phyloP scores from a whole-genome alignment of 2,888 invertebrate species.

The Choreutis nemorana region DNA sequence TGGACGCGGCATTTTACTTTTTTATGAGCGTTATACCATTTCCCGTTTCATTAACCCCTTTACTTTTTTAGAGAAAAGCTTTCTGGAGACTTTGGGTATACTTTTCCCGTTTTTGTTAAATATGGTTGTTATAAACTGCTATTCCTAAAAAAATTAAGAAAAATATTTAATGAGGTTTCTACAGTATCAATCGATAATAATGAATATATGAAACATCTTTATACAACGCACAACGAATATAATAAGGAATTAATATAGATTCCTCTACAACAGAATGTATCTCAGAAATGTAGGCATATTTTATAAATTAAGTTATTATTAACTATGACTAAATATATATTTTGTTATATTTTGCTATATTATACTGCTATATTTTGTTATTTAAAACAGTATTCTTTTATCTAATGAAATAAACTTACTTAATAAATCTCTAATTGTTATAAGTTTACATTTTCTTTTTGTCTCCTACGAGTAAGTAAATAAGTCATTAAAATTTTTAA shows the following conservation, averaged over 20 bases:
- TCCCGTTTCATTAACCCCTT: slow-evolving; percentile 11
- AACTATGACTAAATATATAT: neutral
- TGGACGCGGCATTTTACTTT: slow-evolving; percentile 6
- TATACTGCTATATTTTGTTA: neutral
- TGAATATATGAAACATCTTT: too few relatives aligned
- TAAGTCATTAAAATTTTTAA: neutral
- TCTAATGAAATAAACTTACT: neutral
- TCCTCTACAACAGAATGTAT: too few relatives aligned
- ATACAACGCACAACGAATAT: too few relatives aligned
- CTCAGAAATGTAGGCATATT: neutral
- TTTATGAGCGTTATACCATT: slow-evolving; percentile 15
- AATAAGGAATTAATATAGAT: too few relatives aligned
- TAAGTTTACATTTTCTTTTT: neutral
- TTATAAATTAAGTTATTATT: neutral
- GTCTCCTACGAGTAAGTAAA: neutral
- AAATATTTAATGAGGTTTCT: too few relatives aligned
- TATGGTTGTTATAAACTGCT: too few relatives aligned
- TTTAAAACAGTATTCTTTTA: neutral
- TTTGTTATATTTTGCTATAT: neutral
- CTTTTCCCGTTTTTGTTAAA: too few relatives aligned
- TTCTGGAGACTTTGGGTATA: slow-evolving; percentile 5
- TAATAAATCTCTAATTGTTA: too few relatives aligned
- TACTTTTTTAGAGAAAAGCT: slow-evolving; percentile 7
- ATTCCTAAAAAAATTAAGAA: too few relatives aligned
- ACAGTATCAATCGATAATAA: too few relatives aligned